phyloP scores from a whole-genome alignment of 2,797 vertebrate genomes.

The Phataginus tricuspis region DNA sequence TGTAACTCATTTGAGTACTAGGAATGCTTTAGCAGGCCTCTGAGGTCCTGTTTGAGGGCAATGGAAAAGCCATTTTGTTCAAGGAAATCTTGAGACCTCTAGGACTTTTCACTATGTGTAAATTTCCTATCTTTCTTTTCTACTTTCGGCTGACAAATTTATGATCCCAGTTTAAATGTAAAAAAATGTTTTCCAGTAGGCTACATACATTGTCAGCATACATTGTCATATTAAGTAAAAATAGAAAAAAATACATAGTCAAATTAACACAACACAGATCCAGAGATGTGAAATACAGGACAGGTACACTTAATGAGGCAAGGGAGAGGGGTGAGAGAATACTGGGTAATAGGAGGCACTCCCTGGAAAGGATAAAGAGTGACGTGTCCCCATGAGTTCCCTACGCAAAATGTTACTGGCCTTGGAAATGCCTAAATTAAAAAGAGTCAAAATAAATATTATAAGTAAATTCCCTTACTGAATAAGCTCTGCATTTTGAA shows the following conservation, averaged over 20 bases:
- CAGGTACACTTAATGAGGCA: conserved; percentile 19
- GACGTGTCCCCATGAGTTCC: neutral
- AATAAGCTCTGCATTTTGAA: conserved; percentile 36
- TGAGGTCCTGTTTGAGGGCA: neutral
- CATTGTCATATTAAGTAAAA: neutral
- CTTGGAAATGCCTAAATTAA: conserved; percentile 23
- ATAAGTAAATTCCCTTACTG: conserved; percentile 32
- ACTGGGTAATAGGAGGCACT: neutral
- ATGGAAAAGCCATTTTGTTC: neutral
- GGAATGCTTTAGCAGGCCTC: neutral
- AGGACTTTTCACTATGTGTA: conserved; percentile 4
- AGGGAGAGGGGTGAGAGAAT: neutral
- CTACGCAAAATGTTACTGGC: neutral
- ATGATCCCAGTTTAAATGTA: conserved; percentile 55
- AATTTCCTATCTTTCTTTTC: neutral
- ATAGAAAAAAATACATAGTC: neutral
- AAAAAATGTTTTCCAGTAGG: neutral
- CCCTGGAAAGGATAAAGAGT: neutral
- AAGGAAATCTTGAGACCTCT: conserved; percentile 42
- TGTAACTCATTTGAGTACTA: neutral
- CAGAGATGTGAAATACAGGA: neutral
- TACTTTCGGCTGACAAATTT: conserved; percentile 54
- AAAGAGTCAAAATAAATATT: conserved; percentile 42
- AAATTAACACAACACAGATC: conserved; percentile 5
- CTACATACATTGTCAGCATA: conserved; percentile 25